Conservation (phyloP, 2,888 invertebrate genomes). For the Drosophila prostipennis region DNA sequence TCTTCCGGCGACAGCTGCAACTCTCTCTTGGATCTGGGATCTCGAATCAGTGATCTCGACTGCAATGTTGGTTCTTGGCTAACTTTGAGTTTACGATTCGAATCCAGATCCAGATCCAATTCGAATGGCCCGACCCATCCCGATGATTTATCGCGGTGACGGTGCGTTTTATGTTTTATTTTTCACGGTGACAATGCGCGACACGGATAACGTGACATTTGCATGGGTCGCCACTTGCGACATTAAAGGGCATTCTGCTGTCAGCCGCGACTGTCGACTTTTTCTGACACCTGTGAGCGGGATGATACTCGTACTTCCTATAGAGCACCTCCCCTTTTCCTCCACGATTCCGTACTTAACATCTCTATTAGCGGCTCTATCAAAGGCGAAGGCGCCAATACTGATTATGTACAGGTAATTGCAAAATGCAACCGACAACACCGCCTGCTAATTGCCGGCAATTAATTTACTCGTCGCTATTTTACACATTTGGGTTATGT, state of each 20-base stretch:
- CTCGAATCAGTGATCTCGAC: background rate
- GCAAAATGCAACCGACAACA: background rate
- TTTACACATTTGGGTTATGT: slow-evolving; percentile 78
- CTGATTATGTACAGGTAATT: slow-evolving; percentile 48
- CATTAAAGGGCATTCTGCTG: slow-evolving; percentile 83
- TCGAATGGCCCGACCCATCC: slow-evolving; percentile 35
- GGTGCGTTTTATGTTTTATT: slow-evolving; percentile 77
- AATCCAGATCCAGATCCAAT: slow-evolving; percentile 16
- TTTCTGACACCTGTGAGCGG: slow-evolving; percentile 73
- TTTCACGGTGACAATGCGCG: slow-evolving; percentile 71
- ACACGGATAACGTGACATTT: slow-evolving; percentile 62
- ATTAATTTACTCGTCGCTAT: slow-evolving; percentile 77
- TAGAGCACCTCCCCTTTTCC: background rate
- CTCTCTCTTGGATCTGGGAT: slow-evolving; percentile 14
- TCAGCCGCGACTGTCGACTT: slow-evolving; percentile 54
- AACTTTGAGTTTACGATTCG: slow-evolving; percentile 7
- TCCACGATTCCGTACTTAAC: slow-evolving; percentile 4
- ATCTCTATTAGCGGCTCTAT: slow-evolving; percentile 56
- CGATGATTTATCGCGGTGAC: slow-evolving; percentile 71
- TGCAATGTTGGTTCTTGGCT: background rate
- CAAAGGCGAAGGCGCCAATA: slow-evolving; percentile 55
- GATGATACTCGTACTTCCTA: background rate
- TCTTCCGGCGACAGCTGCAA: slow-evolving; percentile 46
- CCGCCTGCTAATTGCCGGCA: slow-evolving; percentile 64
- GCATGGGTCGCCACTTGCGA: slow-evolving; percentile 63